Conservation (phyloP, 1,140 invertebrate genomes). For the Probaryconus sp. region DNA sequence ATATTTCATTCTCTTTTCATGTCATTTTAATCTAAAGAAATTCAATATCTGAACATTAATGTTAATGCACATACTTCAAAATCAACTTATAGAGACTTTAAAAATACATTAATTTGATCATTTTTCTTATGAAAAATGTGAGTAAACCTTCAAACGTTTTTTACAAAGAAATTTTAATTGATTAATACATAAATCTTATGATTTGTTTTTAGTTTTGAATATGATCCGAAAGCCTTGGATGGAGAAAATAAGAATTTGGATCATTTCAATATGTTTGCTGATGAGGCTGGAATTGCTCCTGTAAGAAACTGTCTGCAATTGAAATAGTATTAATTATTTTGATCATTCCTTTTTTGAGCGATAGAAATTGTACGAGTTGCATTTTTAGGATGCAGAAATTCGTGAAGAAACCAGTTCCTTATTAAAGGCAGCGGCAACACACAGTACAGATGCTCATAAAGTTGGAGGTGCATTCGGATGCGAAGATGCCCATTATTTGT, state of each 20-base stretch:
- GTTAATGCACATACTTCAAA: no score
- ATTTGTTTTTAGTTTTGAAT: slow-evolving; percentile 78
- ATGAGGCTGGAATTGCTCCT: slow-evolving; percentile 71
- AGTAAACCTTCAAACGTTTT: no score
- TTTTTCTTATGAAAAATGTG: no score
- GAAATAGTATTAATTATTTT: slow-evolving; percentile 19
- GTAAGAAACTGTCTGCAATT: slow-evolving; percentile 61
- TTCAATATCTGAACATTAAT: no score
- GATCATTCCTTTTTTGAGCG: slow-evolving; percentile 3
- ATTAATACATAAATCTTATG: no score
- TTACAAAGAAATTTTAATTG: no score
- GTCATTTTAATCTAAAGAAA: no score
- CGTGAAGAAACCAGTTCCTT: slow-evolving; percentile 77
- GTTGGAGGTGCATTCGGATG: slow-evolving; percentile 78
- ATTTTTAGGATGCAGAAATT: slow-evolving; percentile 72
- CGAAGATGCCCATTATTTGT: slow-evolving; percentile 81
- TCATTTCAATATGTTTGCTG: slow-evolving; percentile 75
- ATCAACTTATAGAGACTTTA: no score
- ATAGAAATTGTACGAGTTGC: slow-evolving; percentile 6
- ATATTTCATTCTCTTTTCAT: background rate
- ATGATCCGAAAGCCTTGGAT: slow-evolving; percentile 77
- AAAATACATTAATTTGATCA: no score
- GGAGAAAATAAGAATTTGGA: slow-evolving; percentile 77
- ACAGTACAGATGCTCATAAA: slow-evolving; percentile 82
- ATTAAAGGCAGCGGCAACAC: slow-evolving; percentile 78